Base-by-base conservation (phyloP, 2,113 vertebrate species). In the Brachypteracias leptosomus region DNA sequence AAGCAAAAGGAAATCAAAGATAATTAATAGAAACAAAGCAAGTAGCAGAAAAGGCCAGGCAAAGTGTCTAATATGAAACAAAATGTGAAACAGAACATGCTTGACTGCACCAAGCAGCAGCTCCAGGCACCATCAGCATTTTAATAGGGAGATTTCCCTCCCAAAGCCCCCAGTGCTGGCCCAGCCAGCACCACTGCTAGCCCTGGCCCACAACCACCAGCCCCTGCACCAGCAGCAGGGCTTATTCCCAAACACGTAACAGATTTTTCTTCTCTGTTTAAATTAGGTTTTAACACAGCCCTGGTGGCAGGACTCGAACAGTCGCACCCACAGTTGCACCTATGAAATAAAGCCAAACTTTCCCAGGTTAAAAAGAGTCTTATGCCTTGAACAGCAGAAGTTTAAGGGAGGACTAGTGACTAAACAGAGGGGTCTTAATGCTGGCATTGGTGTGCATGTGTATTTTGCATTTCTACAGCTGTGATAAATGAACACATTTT, bases 1-100 rank as follows among this genome's bases (percentile, higher is more conserved):
- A 68, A 66, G 81, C 81, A 70, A 73, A 86, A 57, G 85, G 80
- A 93, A 91, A 91, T 66, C 83, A 87, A 93, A 94, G 82, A 68
- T 90, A 89, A 96, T 95, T 89, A 90, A 95, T 40, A 88, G 89
- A 92, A 94, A 95, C 54, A 86, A 93, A 88, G 75, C 58, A 85
- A 9, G 26, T n/a, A 49, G 68, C 58, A 77, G 62, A 21, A 75
- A 51, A 87, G 46, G 42, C 33, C 65, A 79, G 73, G 58, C 84
- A 70, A 57, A 74, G 19, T 51, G 52, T 47, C 85, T 84, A 55
- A 84, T 92, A 90, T 61, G 49, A 92, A 93, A 85, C 24, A 62
- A 90, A 66, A 33, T 35, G 29, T 7, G 10, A 83, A 84, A 61
- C 71, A 57, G 72, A 46, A 61, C 47, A 71, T 62, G 85, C 83